phyloP scores from a whole-genome alignment of 2,797 vertebrate genomes.

The Cheirogaleus major region DNA sequence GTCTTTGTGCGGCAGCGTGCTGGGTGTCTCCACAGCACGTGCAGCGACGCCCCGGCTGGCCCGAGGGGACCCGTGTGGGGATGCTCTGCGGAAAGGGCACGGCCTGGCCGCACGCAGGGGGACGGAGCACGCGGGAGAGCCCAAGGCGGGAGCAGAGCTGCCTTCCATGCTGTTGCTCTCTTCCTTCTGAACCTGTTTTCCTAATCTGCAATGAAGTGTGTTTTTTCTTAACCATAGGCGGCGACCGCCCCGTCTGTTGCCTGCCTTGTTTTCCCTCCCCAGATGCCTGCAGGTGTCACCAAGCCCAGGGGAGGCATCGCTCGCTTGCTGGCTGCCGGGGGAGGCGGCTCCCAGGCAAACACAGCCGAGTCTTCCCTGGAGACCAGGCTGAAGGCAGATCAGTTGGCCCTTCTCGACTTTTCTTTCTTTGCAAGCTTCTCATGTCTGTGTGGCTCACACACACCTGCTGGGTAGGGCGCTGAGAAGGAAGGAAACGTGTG shows the following conservation, averaged over 20 bases:
- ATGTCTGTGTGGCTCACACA: background rate
- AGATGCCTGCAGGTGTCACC: background rate
- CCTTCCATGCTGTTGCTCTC: background rate
- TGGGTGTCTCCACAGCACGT: background rate
- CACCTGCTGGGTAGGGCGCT: background rate
- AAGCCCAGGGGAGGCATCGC: background rate
- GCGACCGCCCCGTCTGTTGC: background rate
- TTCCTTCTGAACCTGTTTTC: background rate
- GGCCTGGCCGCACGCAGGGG: too few relatives aligned
- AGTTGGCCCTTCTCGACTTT: background rate
- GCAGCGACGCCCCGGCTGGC: background rate
- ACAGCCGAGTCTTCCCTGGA: background rate
- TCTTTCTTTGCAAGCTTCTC: background rate
- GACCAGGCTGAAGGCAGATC: background rate
- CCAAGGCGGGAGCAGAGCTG: background rate
- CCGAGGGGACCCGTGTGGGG: background rate
- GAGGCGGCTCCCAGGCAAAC: background rate
- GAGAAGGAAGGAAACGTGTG: background rate
- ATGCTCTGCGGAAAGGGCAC: background rate
- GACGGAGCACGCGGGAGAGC: too few relatives aligned
- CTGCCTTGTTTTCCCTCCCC: too few relatives aligned
- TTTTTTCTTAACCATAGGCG: background rate
- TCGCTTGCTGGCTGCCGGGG: too few relatives aligned
- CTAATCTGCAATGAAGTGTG: background rate
- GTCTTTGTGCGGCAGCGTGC: background rate